Conservation (phyloP, 2,113 vertebrate genomes). For the Hemichromis elongatus region DNA sequence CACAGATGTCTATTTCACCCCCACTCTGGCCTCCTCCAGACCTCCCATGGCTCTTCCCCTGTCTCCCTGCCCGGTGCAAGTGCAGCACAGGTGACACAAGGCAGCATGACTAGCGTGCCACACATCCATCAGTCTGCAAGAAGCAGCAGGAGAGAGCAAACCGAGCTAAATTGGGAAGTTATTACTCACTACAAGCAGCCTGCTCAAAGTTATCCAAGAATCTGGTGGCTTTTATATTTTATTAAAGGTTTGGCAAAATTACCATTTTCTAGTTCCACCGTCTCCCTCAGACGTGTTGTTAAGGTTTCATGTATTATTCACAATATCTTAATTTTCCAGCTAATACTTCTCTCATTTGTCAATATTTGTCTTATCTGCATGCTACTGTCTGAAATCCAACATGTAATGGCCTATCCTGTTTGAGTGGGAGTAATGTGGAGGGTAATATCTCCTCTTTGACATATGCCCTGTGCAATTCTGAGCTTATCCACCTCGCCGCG, state of each 20-base stretch:
- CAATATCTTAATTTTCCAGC: background rate
- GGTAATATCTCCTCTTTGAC: slow-evolving; percentile 65
- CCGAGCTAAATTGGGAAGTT: slow-evolving; percentile 44
- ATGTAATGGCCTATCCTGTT: background rate
- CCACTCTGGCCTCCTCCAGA: slow-evolving; percentile 42
- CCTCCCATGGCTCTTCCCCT: slow-evolving; percentile 46
- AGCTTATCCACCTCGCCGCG: slow-evolving; percentile 40
- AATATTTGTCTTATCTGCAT: slow-evolving; percentile 33
- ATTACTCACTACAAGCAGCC: slow-evolving; percentile 35
- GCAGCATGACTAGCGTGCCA: slow-evolving; percentile 38
- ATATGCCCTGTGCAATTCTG: slow-evolving; percentile 46
- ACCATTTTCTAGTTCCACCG: background rate
- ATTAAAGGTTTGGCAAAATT: background rate
- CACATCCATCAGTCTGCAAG: slow-evolving; percentile 37
- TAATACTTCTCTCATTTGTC: background rate
- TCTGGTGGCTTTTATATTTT: slow-evolving; percentile 6
- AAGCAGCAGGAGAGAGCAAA: slow-evolving; percentile 40
- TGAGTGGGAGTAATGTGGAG: slow-evolving; percentile 52
- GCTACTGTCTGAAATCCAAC: slow-evolving; percentile 22
- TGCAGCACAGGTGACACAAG: slow-evolving; percentile 56
- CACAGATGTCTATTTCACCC: slow-evolving; percentile 55
- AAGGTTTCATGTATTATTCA: background rate
- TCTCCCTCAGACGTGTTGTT: background rate
- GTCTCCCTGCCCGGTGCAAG: slow-evolving; percentile 32
- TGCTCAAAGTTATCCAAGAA: slow-evolving; percentile 38